Conservation (phyloP, 2,113 vertebrate species). For the Bungarus multicinctus region DNA sequence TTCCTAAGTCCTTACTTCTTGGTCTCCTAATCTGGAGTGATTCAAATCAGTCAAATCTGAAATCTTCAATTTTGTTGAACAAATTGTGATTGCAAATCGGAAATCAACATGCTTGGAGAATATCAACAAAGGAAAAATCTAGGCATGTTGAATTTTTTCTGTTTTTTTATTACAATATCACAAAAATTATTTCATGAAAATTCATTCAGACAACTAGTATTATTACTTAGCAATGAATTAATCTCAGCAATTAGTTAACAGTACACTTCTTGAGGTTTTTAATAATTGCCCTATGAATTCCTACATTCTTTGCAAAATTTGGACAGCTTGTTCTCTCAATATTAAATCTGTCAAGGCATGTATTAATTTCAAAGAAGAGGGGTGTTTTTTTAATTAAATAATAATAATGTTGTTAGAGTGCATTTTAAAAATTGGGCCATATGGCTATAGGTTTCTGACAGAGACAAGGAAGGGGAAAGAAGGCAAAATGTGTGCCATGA, state of each 20-base stretch:
- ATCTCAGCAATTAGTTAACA: neutral
- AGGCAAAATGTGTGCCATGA: neutral
- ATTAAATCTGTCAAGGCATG: neutral
- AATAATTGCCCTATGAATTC: neutral
- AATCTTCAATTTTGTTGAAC: neutral
- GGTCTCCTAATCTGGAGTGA: neutral
- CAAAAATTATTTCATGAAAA: neutral
- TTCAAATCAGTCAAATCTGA: neutral
- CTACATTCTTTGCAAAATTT: neutral
- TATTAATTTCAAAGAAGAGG: neutral
- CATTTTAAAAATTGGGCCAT: neutral
- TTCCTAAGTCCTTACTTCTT: neutral
- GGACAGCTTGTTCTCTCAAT: neutral
- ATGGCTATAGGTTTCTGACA: neutral
- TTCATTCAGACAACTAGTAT: neutral
- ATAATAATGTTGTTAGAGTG: neutral
- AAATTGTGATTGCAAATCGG: neutral
- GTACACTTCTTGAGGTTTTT: neutral
- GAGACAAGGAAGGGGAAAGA: neutral
- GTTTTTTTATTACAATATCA: neutral
- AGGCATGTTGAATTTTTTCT: neutral
- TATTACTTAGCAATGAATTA: neutral
- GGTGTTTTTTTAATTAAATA: neutral
- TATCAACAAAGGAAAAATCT: neutral
- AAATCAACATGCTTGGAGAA: neutral